Evolutionary conservation across 2,113 vertebrate genomes (phyloP).

Genomic region (Formicarius rufipectus): DNA sequence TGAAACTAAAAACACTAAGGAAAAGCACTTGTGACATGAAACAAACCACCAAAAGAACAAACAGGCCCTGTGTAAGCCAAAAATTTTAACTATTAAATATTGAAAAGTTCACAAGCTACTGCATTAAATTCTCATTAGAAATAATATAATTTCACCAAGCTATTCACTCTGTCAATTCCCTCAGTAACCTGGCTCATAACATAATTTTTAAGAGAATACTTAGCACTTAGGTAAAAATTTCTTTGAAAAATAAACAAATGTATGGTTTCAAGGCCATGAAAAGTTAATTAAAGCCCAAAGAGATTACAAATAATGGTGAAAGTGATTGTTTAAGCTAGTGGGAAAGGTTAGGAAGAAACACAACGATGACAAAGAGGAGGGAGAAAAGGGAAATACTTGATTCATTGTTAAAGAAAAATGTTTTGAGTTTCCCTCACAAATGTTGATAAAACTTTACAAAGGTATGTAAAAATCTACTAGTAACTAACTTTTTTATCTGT

Average conservation of each 20-base stretch:
- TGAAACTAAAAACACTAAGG: neutral
- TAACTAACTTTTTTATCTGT: neutral
- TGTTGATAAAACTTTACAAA: neutral
- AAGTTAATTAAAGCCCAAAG: neutral
- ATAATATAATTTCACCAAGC: neutral
- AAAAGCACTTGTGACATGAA: neutral
- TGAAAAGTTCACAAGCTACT: neutral
- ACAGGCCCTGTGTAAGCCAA: neutral
- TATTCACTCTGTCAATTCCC: neutral
- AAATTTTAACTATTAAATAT: neutral
- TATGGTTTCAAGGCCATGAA: neutral
- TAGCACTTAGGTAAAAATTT: neutral
- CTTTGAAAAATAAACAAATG: neutral
- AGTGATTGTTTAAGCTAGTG: neutral
- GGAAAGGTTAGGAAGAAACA: neutral
- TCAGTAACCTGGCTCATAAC: neutral
- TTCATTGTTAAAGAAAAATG: neutral
- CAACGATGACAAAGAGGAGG: neutral
- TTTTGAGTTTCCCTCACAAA: neutral
- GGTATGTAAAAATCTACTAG: neutral
- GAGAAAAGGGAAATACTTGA: neutral
- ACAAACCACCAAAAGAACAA: neutral
- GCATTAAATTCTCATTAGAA: neutral
- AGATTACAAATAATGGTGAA: neutral
- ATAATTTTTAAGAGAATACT: neutral